Percentiles rank a stretch among this genome's conserved stretches.
Evolutionary conservation across 53 echinoderm and acorn worm species (phyloP).

Genomic region (Antedon mediterranea): DNA sequence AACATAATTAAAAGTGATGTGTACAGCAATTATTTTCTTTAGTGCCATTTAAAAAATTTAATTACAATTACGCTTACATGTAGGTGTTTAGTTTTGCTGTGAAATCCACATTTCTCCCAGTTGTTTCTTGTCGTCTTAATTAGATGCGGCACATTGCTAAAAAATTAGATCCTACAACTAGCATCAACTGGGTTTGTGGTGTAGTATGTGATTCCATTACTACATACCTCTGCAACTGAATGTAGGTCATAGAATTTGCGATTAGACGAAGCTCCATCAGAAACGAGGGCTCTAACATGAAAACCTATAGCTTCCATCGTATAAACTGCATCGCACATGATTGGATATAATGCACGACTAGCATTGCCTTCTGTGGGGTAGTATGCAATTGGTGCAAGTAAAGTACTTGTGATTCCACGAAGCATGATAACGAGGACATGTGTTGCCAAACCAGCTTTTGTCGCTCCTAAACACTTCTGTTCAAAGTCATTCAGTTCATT

Average conservation of each 20-base stretch:
- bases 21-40: too few relatives aligned
- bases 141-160: background rate
- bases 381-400: constrained; percentile 13
- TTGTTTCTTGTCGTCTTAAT: background rate
- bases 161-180: background rate
- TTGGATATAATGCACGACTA: constrained; percentile 1
- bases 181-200: background rate
- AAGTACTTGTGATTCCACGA: background rate
- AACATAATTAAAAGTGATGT: too few relatives aligned
- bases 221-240: background rate
- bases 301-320: constrained; percentile 12
- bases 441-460: background rate
- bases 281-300: constrained; percentile 9
- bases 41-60: too few relatives aligned
- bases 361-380: constrained; percentile 6
- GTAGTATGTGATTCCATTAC: background rate
- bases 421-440: constrained; percentile 22
- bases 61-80: too few relatives aligned
- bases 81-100: background rate
- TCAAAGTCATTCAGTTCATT: constrained; percentile 18
- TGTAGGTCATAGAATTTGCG: constrained; percentile 7
- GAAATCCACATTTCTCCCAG: background rate
- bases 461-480: background rate
- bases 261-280: constrained; percentile 24
- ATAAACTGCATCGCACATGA: constrained; percentile 8